Base-by-base conservation (phyloP, 2,888 invertebrate species). In the Coremacera marginata region DNA sequence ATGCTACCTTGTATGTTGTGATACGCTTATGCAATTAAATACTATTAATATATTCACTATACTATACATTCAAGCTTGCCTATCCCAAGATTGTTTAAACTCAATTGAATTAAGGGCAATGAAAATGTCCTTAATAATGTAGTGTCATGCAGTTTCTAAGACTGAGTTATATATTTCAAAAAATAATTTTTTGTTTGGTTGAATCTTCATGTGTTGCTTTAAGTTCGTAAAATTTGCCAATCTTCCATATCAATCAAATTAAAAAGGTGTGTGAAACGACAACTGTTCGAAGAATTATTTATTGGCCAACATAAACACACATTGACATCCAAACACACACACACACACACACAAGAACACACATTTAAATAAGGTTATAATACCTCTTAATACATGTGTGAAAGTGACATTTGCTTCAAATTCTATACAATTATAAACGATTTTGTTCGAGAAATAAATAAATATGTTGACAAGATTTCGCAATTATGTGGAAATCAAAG, bases 321-420 rank as follows among this genome's bases (percentile, higher is more conserved):
- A 75, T 31, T 31, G 31, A 31, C 31, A 31, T 5, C 3, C 31
- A 31, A 31, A 31, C 74, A 76, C 27, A 77, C 1, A 80, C 74
- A 78, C 79, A 78, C 62, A 44, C 34, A 70, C 34, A 63, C 51
- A 78, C 55, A 78, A 65, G 75, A 71, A 78, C 57, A 72, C 65
- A 73, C 70, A 75, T 57, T 62, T 77, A 70, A 44, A 77, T 78
- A 81, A 52, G 62, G 44, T 31, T 34, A 25, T 16, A 25, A 31
- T 37, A 37, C 31, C 9, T 31, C 19, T 16, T 27, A 70, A 51
- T 57, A 44, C 25, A 37, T 72, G 22, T 57, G 70, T n/a, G 70
- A 31, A 70, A 27, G 19, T 49, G 25, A 31, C 70, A 70, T 52
- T 70, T 70, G 70, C 44, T 7, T 70, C 70, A 49, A 25, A 25